Conservation (phyloP, 2,888 invertebrate species). For the Heliconius hortense region DNA sequence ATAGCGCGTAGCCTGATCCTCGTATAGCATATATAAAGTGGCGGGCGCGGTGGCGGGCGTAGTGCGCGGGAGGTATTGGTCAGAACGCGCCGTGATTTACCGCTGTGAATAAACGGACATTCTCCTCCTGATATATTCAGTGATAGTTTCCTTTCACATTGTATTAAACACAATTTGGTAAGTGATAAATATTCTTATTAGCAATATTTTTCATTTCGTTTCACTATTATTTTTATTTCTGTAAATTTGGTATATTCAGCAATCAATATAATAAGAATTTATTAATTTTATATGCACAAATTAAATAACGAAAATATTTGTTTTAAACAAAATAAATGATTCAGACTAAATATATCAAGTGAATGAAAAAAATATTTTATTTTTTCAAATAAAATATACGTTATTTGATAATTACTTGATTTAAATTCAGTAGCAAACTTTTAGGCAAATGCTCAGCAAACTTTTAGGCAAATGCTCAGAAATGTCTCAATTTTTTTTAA, state of each 20-base stretch:
- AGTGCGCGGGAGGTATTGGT: constrained; percentile 57
- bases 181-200: constrained; percentile 20
- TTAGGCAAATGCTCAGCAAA: background rate
- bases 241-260: background rate
- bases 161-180: constrained; percentile 29
- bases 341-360: background rate
- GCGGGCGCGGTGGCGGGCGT: constrained; percentile 63
- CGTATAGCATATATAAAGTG: constrained; percentile 65
- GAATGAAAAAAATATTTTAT: too few species aligned
- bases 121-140: constrained; percentile 32
- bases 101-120: constrained; percentile 26
- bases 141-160: constrained; percentile 25
- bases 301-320: background rate
- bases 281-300: background rate
- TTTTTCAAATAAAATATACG: too few species aligned
- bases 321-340: background rate
- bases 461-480: background rate
- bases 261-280: background rate
- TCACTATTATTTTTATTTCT: background rate
- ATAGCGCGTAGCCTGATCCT: constrained; percentile 49
- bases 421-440: background rate
- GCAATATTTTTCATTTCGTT: background rate
- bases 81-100: constrained; percentile 50
- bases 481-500: too few species aligned
- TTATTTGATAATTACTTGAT: background rate